These are phyloP conservation scores for Antheraea yamamai DNA, from an alignment of 2,888 invertebrate species.

Conservation along the genomic window DNA sequence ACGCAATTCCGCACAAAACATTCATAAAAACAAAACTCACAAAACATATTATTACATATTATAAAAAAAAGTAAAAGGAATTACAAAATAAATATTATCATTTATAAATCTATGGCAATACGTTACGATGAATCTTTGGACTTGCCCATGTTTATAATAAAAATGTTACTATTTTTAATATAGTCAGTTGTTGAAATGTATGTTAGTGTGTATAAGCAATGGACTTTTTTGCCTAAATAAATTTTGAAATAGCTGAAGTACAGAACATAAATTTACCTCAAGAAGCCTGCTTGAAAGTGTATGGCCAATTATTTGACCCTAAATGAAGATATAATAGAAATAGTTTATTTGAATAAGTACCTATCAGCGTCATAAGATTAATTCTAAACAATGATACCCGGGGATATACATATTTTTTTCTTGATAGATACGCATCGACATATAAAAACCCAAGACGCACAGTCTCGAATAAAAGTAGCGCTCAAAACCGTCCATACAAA, in stretches of 20 bases:
- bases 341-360: too few relatives aligned
- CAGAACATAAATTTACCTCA: neutral
- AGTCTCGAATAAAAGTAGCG: too few relatives aligned
- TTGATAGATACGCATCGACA: too few relatives aligned
- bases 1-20: conserved; percentile 32
- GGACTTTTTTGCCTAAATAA: neutral
- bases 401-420: too few relatives aligned
- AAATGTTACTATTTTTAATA: neutral
- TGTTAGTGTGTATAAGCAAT: neutral
- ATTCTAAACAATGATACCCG: too few relatives aligned
- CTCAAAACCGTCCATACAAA: too few relatives aligned
- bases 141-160: conserved; percentile 39
- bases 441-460: too few relatives aligned
- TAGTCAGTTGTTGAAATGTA: neutral
- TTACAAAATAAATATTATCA: conserved; percentile 31
- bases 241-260: neutral
- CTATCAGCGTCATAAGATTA: too few relatives aligned
- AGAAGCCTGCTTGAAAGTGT: too few relatives aligned
- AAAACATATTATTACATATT: conserved; percentile 21
- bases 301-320: too few relatives aligned
- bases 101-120: conserved; percentile 61
- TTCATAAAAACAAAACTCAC: conserved; percentile 18
- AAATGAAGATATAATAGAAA: too few relatives aligned
- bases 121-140: conserved; percentile 65
- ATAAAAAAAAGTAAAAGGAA: conserved; percentile 23